These are phyloP conservation scores for Barypeithes pellucidus DNA, from an alignment of 2,888 invertebrate genomes.

Conservation along the genomic window DNA sequence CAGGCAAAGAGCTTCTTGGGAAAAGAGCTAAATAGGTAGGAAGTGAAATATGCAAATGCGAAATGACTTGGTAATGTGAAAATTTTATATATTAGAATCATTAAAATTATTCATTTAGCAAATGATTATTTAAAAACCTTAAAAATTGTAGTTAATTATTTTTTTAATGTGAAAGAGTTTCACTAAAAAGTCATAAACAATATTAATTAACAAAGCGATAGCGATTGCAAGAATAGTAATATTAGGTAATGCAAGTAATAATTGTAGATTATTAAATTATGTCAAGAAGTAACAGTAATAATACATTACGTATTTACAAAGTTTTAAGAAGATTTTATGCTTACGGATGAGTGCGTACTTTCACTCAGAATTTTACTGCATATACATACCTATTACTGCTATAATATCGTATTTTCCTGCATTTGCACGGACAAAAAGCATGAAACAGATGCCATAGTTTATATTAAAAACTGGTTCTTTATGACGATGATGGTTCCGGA, in stretches of 20 bases:
- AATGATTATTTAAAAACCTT: too few species aligned
- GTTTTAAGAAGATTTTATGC: constrained; percentile 5
- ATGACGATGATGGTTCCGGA: background rate
- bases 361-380: background rate
- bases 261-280: constrained; percentile 3
- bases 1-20: too few species aligned
- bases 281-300: constrained; percentile 4
- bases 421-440: background rate
- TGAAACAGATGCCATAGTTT: background rate
- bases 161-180: background rate
- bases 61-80: too few species aligned
- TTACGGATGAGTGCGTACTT: constrained; percentile 9
- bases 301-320: constrained; percentile 7
- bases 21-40: too few species aligned
- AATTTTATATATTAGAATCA: too few species aligned
- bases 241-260: constrained; percentile 17
- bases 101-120: too few species aligned
- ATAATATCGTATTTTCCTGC: background rate
- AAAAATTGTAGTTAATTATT: too few species aligned
- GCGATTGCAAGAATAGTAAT: background rate
- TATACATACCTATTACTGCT: background rate
- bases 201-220: background rate
- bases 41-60: too few species aligned
- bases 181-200: background rate
- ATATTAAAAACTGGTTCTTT: background rate